Percentiles rank a stretch among this genome's conserved stretches.
These are phyloP conservation scores for Brassicogethes aeneus DNA, from an alignment of 2,888 invertebrate species.

Conservation along the genomic window DNA sequence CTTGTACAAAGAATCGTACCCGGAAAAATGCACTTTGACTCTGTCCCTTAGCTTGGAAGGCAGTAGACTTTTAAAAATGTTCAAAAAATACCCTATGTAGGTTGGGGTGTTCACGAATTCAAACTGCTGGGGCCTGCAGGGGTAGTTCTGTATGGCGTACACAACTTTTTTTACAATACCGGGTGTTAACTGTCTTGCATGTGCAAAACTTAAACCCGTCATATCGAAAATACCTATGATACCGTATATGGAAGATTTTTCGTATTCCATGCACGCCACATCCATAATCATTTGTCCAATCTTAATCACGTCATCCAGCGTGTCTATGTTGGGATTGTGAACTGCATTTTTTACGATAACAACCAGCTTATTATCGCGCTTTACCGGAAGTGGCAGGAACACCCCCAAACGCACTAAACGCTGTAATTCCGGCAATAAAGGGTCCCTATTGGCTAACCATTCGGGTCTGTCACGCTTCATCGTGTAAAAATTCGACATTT, in stretches of 20 bases:
- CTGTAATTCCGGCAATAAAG: slow-evolving; percentile 45
- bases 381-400: slow-evolving; percentile 46
- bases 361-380: slow-evolving; percentile 44
- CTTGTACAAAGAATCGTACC: slow-evolving; percentile 39
- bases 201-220: slow-evolving; percentile 46
- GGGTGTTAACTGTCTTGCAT: slow-evolving; percentile 52
- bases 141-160: slow-evolving; percentile 61
- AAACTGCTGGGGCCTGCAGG: slow-evolving; percentile 55
- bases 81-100: slow-evolving; percentile 56
- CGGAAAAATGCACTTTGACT: slow-evolving; percentile 45
- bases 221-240: slow-evolving; percentile 55
- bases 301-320: slow-evolving; percentile 54
- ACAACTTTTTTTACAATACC: slow-evolving; percentile 50
- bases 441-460: slow-evolving; percentile 52
- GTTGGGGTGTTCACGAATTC: slow-evolving; percentile 61
- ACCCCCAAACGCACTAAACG: slow-evolving; percentile 47
- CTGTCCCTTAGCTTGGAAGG: slow-evolving; percentile 48
- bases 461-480: slow-evolving; percentile 45
- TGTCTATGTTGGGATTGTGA: slow-evolving; percentile 49
- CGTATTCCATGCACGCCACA: slow-evolving; percentile 44
- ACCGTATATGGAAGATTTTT: slow-evolving; percentile 43
- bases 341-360: slow-evolving; percentile 50
- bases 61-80: slow-evolving; percentile 57
- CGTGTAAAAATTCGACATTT: slow-evolving; percentile 46
- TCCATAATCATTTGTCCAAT: too few species aligned